Base-by-base conservation (phyloP, 2,113 vertebrate genomes). In the Rostratula benghalensis region DNA sequence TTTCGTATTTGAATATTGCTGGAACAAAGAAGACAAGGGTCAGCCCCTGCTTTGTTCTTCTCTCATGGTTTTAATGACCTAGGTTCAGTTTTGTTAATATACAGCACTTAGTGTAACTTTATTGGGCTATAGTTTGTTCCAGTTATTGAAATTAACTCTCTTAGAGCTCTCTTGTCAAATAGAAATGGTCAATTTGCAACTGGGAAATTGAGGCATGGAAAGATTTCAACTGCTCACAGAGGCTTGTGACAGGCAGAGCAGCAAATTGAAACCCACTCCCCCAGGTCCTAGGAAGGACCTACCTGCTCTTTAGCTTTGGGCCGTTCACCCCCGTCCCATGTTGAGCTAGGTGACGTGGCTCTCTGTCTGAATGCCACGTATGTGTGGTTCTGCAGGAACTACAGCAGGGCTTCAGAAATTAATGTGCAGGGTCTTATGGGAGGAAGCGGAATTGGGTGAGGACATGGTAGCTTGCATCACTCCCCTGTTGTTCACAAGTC, bases 381-480 rank as follows among this genome's bases (percentile, higher is more conserved):
- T 37, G 37, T 30, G 39, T 1, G 2, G n/a, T 63, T 64, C 61
- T 45, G 57, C 46, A 71, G 46, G 81, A 61, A 12, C 50, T 48
- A 25, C 65, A 28, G 51, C 59, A 31, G 61, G 46, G 25, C n/a
- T 83, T 51, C 3, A 7, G 59, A 67, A 64, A 45, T 79, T 41
- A 71, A 9, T 0, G 0, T 46, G n/a, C 53, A 0, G 1, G 57
- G 7, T 56, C 22, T 1, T 1, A 31, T 18, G 64, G 77, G 56
- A 79, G 73, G 70, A 74, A 43, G 70, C 54, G n/a, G 70, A 89
- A 53, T 3, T 6, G 54, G 53, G 37, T 0, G 1, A 84, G 61
- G 24, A 30, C 0, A 1, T 73, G 61, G 64, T 65, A 30, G 45
- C 53, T 75, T 82, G 39, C 33, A 5, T 24, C 0, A 0, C 51